Evolutionary conservation across 2,113 vertebrate genomes (phyloP).

Genomic region (Amphiprion ocellaris): DNA sequence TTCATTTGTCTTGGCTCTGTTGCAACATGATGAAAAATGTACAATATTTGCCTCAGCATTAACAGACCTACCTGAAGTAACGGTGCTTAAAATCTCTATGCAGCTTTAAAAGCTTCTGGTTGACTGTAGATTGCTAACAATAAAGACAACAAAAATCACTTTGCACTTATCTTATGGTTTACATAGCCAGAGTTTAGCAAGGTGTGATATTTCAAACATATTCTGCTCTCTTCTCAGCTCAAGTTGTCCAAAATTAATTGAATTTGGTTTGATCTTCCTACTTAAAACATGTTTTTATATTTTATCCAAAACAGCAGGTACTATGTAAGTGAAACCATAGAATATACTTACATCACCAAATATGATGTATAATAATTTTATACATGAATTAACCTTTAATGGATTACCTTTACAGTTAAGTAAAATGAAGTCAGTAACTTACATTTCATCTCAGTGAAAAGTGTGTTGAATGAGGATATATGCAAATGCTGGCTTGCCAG

Average conservation of each 20-base stretch:
- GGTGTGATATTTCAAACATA: not conserved
- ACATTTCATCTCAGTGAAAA: not conserved
- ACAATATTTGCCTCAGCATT: not conserved
- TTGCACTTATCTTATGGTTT: constrained; percentile 8
- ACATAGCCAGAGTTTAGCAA: not conserved
- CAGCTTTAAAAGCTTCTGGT: not conserved
- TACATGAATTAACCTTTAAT: not conserved
- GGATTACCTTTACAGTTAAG: constrained; percentile 2
- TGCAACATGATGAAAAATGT: not conserved
- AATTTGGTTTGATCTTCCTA: constrained; percentile 19
- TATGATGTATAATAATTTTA: not conserved
- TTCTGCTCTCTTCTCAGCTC: not conserved
- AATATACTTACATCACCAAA: constrained; percentile 22
- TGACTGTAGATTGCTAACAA: not conserved
- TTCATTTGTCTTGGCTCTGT: constrained; percentile 8
- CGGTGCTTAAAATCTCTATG: not conserved
- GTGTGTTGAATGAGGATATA: constrained; percentile 6
- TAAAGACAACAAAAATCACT: not conserved
- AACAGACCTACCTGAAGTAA: not conserved
- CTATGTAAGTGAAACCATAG: not conserved
- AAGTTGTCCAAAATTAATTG: constrained; percentile 34
- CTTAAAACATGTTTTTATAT: constrained; percentile 22
- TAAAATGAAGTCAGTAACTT: not conserved
- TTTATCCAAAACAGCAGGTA: not conserved
- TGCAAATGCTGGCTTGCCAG: constrained; percentile 18